A percentile compares a stretch with the other conserved stretches of the same genome.
Evolutionary conservation across 2,888 invertebrate genomes (phyloP).

Genomic region (Autographa pulchrina): DNA sequence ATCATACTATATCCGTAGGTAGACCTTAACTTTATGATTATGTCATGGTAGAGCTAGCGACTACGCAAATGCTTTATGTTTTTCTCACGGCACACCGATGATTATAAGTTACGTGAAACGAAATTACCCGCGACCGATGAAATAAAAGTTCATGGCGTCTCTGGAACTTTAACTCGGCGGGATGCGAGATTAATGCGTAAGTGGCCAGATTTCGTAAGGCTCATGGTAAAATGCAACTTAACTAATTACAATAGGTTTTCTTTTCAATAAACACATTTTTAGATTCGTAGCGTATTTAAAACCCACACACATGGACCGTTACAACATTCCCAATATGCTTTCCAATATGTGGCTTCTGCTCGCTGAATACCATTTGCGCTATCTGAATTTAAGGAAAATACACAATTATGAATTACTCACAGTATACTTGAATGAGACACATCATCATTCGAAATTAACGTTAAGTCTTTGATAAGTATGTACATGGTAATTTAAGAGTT

Average conservation of each 20-base stretch:
- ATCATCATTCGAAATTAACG: neutral
- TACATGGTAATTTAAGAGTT: too few species aligned
- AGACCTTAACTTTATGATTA: neutral
- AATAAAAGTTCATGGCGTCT: constrained; percentile 36
- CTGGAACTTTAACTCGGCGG: constrained; percentile 14
- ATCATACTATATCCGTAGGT: neutral
- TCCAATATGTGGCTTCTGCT: neutral
- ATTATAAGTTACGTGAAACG: constrained; percentile 45
- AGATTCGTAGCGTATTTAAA: neutral
- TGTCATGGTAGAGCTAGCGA: constrained; percentile 12
- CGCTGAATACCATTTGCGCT: neutral
- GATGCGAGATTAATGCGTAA: constrained; percentile 12
- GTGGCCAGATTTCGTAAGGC: neutral
- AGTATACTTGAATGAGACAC: neutral
- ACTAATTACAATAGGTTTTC: neutral
- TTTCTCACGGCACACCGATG: constrained; percentile 50
- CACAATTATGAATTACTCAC: neutral
- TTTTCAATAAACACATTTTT: neutral
- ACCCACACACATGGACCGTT: neutral
- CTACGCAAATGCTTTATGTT: constrained; percentile 29
- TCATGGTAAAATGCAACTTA: too few species aligned
- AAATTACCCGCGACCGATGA: constrained; percentile 40
- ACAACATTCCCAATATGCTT: neutral
- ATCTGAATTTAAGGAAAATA: neutral
- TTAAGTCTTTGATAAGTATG: too few species aligned